phyloP scores from a whole-genome alignment of 2,113 vertebrate genomes.

The Cnemophilus loriae region DNA sequence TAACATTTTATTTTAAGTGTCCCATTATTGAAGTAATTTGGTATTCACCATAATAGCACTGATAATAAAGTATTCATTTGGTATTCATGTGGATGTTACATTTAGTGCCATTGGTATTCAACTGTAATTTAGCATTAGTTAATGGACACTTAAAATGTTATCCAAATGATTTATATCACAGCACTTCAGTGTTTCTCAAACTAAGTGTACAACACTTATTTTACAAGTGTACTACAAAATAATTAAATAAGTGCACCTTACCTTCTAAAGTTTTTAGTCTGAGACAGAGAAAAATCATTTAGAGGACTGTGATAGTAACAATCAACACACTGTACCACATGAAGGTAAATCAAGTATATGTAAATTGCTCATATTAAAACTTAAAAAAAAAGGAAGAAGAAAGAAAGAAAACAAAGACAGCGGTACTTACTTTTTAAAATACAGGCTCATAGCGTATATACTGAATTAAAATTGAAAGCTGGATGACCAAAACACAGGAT shows the following conservation, averaged over 20 bases:
- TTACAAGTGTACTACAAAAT: slow-evolving; percentile 69
- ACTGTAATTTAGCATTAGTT: slow-evolving; percentile 72
- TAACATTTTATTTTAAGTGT: slow-evolving; percentile 67
- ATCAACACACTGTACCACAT: slow-evolving; percentile 50
- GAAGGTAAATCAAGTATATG: slow-evolving; percentile 45
- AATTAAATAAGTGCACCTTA: slow-evolving; percentile 75
- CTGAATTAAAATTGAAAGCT: slow-evolving; percentile 72
- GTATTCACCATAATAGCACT: slow-evolving; percentile 63
- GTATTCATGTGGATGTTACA: slow-evolving; percentile 67
- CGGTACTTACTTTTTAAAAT: slow-evolving; percentile 76
- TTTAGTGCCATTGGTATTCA: slow-evolving; percentile 67
- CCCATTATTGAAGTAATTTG: slow-evolving; percentile 67
- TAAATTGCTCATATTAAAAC: slow-evolving; percentile 8
- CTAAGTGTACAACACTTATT: slow-evolving; percentile 68
- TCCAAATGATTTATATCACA: slow-evolving; percentile 65
- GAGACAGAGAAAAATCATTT: slow-evolving; percentile 70
- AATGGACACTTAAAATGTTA: slow-evolving; percentile 78
- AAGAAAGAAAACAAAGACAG: slow-evolving; percentile 63
- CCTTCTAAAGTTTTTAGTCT: slow-evolving; percentile 74
- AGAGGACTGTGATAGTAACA: slow-evolving; percentile 65
- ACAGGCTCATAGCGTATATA: slow-evolving; percentile 76
- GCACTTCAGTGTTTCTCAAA: slow-evolving; percentile 64
- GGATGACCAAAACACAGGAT: slow-evolving; percentile 66
- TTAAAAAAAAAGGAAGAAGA: background rate
- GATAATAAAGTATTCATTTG: slow-evolving; percentile 74